A percentile compares a stretch with the other conserved stretches of the same genome.
Evolutionary conservation across 2,888 invertebrate genomes (phyloP).

Genomic region (Hydroisotoma schaefferi): DNA sequence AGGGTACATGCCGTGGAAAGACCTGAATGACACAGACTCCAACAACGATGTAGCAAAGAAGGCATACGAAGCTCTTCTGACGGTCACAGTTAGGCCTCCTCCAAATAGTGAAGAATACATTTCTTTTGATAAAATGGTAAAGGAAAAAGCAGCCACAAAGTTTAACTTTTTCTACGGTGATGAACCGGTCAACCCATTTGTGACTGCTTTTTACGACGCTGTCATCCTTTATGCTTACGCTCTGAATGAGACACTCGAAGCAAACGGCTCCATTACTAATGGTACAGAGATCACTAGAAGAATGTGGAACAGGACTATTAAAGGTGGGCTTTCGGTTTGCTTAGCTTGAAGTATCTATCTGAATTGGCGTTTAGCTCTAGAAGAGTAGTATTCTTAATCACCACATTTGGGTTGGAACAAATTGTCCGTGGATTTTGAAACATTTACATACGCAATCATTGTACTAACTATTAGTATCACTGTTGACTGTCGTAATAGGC

Average conservation of each 20-base stretch:
- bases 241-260: constrained; percentile 74
- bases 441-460: too few relatives aligned
- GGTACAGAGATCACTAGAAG: constrained; percentile 77
- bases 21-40: constrained; percentile 71
- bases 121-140: constrained; percentile 70
- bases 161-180: constrained; percentile 56
- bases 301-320: constrained; percentile 83
- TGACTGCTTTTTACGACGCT: constrained; percentile 94
- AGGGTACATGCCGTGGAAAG: constrained; percentile 78
- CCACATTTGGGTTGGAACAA: too few relatives aligned
- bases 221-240: constrained; percentile 89
- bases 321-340: constrained; percentile 67
- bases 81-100: constrained; percentile 74
- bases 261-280: constrained; percentile 60
- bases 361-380: too few relatives aligned
- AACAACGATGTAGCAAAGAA: constrained; percentile 77
- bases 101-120: constrained; percentile 71
- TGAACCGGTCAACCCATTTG: constrained; percentile 82
- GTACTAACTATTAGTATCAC: too few relatives aligned
- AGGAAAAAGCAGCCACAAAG: constrained; percentile 50
- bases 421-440: too few relatives aligned
- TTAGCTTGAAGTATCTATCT: too few relatives aligned
- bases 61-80: constrained; percentile 82
- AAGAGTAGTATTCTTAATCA: too few relatives aligned
- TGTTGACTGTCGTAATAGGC: too few relatives aligned